A percentile compares a stretch with the other conserved stretches of the same genome.
phyloP scores from a whole-genome alignment of 1,140 invertebrate genomes.

The Muscidifurax raptorellus region DNA sequence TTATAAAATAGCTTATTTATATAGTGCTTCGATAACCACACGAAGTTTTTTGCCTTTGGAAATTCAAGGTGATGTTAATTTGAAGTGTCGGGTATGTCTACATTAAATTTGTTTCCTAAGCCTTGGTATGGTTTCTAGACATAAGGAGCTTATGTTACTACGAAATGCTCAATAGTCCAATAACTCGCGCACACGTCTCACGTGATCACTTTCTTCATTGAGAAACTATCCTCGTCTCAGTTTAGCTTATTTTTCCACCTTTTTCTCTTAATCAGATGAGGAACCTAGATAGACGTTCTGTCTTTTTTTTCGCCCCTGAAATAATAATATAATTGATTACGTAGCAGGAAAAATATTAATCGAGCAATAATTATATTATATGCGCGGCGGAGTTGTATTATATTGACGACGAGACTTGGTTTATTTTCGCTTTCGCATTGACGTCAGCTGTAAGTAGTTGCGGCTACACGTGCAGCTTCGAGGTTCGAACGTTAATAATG shows the following conservation, averaged over 20 bases:
- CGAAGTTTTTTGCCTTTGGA: conserved; percentile 8
- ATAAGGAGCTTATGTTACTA: conserved; percentile 47
- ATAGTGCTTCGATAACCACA: no score
- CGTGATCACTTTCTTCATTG: not conserved
- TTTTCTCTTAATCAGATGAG: not conserved
- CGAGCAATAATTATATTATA: not conserved
- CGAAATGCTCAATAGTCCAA: conserved; percentile 9
- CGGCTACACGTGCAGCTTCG: not conserved
- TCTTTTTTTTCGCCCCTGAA: no score
- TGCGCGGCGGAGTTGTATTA: not conserved
- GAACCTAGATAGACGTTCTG: no score
- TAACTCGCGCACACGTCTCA: conserved; percentile 7
- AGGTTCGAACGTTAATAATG: not conserved
- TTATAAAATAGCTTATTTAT: no score
- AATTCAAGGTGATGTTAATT: conserved; percentile 50
- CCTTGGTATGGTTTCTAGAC: conserved; percentile 45
- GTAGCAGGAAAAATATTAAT: not conserved
- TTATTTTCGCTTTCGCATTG: not conserved
- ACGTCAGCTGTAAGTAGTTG: not conserved
- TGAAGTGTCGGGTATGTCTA: conserved; percentile 32
- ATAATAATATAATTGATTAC: no score
- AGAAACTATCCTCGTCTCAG: not conserved
- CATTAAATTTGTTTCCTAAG: conserved; percentile 46
- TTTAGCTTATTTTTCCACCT: not conserved
- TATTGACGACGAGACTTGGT: not conserved